phyloP scores from a whole-genome alignment of 2,888 invertebrate species.

The Schizaphis graminum region DNA sequence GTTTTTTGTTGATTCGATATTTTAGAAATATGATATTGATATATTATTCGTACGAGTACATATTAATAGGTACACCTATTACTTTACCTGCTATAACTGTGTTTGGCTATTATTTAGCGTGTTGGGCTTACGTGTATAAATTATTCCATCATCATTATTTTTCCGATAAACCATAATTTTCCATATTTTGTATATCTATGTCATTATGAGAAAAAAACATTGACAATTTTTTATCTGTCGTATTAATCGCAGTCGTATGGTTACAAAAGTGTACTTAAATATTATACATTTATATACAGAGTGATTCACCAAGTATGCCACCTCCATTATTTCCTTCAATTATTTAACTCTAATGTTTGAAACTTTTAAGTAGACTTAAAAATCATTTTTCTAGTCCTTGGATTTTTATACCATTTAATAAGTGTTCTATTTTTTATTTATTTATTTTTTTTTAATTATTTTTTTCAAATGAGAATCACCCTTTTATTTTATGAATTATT shows the following conservation, averaged over 20 bases:
- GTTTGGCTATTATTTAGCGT: neutral
- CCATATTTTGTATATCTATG: neutral
- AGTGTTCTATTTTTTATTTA: neutral
- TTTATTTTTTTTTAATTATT: no score
- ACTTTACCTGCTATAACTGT: neutral
- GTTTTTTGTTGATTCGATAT: neutral
- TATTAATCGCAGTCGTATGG: neutral
- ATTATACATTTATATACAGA: neutral
- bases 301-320: neutral
- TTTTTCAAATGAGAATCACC: no score
- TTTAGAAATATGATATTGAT: neutral
- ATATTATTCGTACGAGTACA: neutral
- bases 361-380: neutral
- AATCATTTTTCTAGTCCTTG: neutral
- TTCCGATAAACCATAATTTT: neutral
- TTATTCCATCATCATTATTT: neutral
- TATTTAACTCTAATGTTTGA: neutral
- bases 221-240: neutral
- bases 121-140: neutral
- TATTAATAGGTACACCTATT: no score
- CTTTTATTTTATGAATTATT: no score
- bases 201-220: neutral
- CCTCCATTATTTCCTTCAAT: neutral
- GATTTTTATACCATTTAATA: neutral
- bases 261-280: neutral